phyloP scores from a whole-genome alignment of 2,797 vertebrate species.

The Ara ararauna region DNA sequence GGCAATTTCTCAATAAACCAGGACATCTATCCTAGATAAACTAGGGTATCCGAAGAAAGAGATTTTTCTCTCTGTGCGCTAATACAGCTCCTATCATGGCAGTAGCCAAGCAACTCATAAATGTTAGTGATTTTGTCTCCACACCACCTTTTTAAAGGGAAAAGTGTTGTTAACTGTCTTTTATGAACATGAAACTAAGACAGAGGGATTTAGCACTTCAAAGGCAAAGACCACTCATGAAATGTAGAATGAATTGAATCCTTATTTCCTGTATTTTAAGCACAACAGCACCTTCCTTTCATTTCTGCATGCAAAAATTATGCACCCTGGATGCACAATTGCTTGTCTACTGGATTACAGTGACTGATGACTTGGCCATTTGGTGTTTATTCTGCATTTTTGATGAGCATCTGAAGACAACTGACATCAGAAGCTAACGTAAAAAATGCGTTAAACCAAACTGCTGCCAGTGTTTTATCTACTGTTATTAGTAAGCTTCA shows the following conservation, averaged over 20 bases:
- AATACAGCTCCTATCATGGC: not conserved
- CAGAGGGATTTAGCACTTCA: not conserved
- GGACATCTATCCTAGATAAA: slow-evolving; percentile 32
- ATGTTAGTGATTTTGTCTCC: not conserved
- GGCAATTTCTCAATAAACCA: slow-evolving; percentile 44
- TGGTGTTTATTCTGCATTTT: not conserved
- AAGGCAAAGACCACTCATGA: not conserved
- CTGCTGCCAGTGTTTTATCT: not conserved
- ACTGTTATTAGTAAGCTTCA: not conserved
- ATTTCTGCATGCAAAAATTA: not conserved
- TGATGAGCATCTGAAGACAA: slow-evolving; percentile 14
- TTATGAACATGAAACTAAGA: not conserved
- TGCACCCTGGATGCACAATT: not conserved
- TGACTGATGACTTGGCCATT: not conserved
- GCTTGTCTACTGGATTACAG: not conserved
- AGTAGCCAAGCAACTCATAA: slow-evolving; percentile 39
- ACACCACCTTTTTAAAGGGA: not conserved
- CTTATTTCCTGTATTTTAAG: not conserved
- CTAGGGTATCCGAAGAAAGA: not conserved
- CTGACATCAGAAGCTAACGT: not conserved
- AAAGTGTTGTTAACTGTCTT: not conserved
- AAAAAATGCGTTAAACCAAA: not conserved
- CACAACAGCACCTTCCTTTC: not conserved
- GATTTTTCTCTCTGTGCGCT: not conserved
- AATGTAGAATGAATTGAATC: not conserved